Evolutionary conservation across 2,113 vertebrate species (phyloP).

Genomic region (Eudyptes chrysolophus): DNA sequence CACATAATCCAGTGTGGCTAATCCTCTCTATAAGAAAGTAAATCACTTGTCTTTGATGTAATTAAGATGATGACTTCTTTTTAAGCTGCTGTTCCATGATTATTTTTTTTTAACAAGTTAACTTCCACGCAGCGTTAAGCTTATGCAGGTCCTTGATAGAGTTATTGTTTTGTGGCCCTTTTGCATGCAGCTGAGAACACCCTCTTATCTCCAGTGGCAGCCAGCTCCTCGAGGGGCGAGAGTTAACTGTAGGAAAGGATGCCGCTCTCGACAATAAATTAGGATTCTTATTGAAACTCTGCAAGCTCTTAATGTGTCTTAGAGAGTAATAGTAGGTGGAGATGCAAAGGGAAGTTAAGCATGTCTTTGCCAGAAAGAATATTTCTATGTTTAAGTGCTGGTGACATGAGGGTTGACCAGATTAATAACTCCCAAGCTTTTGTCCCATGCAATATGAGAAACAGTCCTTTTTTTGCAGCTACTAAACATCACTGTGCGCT

Average conservation of each 20-base stretch:
- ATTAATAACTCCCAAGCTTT: not conserved
- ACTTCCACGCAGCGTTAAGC: not conserved
- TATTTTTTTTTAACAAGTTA: not conserved
- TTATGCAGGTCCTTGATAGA: not conserved
- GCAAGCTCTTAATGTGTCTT: not conserved
- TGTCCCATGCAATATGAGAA: not conserved
- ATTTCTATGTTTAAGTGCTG: not conserved
- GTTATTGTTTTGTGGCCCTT: not conserved
- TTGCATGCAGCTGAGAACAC: not conserved
- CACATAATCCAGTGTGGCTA: not conserved
- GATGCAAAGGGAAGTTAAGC: not conserved
- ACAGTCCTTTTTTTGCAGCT: not conserved
- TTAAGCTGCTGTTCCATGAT: not conserved
- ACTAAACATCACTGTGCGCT: not conserved
- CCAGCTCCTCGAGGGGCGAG: not conserved
- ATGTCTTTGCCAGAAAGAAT: not conserved
- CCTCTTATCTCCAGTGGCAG: not conserved
- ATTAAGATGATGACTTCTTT: not conserved
- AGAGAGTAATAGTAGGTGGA: not conserved
- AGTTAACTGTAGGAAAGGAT: not conserved
- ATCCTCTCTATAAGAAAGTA: constrained; percentile 1
- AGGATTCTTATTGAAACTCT: not conserved
- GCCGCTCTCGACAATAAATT: not conserved
- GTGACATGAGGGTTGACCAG: not conserved
- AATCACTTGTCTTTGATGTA: constrained; percentile 20